A percentile compares a stretch with the other conserved stretches of the same genome.
phyloP scores from a whole-genome alignment of 2,888 invertebrate species.

The Sarcophaga caerulescens region DNA sequence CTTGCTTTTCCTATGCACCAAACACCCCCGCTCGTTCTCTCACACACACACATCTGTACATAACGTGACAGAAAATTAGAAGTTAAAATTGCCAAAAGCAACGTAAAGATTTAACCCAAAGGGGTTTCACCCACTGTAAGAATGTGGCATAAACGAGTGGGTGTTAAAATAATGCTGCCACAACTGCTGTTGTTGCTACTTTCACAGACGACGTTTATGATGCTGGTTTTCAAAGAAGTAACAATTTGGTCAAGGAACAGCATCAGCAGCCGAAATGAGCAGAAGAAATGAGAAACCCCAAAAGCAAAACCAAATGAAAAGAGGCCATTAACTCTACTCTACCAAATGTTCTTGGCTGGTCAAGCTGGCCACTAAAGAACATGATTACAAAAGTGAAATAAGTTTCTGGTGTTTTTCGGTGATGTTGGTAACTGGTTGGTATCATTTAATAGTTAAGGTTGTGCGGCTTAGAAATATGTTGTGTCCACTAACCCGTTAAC shows the following conservation, averaged over 20 bases:
- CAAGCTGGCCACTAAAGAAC: constrained; percentile 63
- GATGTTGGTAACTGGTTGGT: constrained; percentile 27
- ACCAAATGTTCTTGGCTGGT: constrained; percentile 61
- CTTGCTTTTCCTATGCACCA: constrained; percentile 49
- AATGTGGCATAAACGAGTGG: constrained; percentile 52
- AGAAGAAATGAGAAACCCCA: constrained; percentile 56
- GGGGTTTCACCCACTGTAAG: constrained; percentile 47
- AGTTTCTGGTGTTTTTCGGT: constrained; percentile 11
- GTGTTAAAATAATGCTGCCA: constrained; percentile 45
- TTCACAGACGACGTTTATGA: constrained; percentile 20
- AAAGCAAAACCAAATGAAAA: constrained; percentile 52
- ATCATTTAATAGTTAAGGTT: constrained; percentile 25
- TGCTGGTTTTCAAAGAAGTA: constrained; percentile 56
- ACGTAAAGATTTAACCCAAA: constrained; percentile 45
- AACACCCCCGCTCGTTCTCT: too few relatives aligned
- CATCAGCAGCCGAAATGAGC: constrained; percentile 53
- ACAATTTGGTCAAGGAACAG: constrained; percentile 37
- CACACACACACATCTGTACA: constrained; percentile 29
- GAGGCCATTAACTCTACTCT: constrained; percentile 39
- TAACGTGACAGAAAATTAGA: constrained; percentile 49
- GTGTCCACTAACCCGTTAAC: constrained; percentile 13
- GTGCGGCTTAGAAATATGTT: constrained; percentile 44
- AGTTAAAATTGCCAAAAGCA: constrained; percentile 27
- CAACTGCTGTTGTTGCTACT: constrained; percentile 10
- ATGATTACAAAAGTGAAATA: constrained; percentile 54